Conservation (phyloP, 2,888 invertebrate genomes). For the Melieria picta region DNA sequence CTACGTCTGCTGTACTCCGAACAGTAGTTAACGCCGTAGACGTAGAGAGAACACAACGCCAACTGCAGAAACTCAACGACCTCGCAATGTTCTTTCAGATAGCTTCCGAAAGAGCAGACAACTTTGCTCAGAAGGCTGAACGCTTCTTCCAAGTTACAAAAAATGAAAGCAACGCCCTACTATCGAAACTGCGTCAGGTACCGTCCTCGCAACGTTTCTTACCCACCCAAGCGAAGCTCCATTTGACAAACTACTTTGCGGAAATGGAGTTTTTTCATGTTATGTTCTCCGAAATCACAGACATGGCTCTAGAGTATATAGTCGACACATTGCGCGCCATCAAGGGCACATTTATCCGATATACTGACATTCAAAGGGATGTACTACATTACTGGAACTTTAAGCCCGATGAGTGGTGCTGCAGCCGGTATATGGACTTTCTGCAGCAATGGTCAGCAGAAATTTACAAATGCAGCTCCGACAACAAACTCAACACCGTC, state of each 20-base stretch:
- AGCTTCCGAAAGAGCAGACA: conserved; percentile 43
- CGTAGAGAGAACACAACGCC: conserved; percentile 37
- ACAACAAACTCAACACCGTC: conserved; percentile 46
- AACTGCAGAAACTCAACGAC: conserved; percentile 45
- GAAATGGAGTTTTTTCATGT: conserved; percentile 62
- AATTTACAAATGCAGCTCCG: conserved; percentile 54
- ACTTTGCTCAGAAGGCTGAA: conserved; percentile 49
- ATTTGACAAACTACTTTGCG: conserved; percentile 56
- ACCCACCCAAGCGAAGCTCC: conserved; percentile 49
- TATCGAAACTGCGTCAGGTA: conserved; percentile 55
- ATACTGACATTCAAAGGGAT: conserved; percentile 52
- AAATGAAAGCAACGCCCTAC: conserved; percentile 52
- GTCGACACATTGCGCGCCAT: conserved; percentile 48
- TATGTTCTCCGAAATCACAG: conserved; percentile 54
- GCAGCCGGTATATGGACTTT: conserved; percentile 54
- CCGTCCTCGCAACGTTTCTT: conserved; percentile 48
- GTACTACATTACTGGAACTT: conserved; percentile 49
- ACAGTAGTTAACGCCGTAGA: conserved; percentile 30
- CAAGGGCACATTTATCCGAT: conserved; percentile 50
- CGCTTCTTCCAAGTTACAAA: conserved; percentile 51
- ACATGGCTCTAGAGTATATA: conserved; percentile 57
- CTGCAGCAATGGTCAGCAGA: conserved; percentile 53
- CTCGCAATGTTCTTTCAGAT: conserved; percentile 50
- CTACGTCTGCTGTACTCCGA: conserved; percentile 50
- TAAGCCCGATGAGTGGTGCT: conserved; percentile 49